A percentile compares a stretch with the other conserved stretches of the same genome.
These are phyloP conservation scores for Battus philenor DNA, from an alignment of 1,140 invertebrate species.

Conservation along the genomic window DNA sequence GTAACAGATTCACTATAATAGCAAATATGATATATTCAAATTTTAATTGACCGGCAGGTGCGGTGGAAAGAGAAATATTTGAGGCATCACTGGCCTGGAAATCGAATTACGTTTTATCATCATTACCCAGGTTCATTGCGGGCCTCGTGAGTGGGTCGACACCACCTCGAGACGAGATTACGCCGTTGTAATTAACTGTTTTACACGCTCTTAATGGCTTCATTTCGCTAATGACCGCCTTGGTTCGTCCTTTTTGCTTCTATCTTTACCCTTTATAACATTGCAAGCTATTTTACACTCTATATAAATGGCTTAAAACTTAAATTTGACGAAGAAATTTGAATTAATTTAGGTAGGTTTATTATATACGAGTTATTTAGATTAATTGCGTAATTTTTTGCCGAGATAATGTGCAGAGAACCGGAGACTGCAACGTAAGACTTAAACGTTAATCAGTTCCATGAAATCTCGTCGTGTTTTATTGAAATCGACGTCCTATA, in stretches of 20 bases:
- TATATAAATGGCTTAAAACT: not conserved
- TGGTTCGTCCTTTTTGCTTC: constrained; percentile 39
- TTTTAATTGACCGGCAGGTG: too few species aligned
- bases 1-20: too few species aligned
- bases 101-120: constrained; percentile 17
- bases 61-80: too few species aligned
- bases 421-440: constrained; percentile 2
- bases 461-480: constrained; percentile 10
- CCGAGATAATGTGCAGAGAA: constrained; percentile 4
- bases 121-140: constrained; percentile 10
- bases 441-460: constrained; percentile 7
- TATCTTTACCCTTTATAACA: constrained; percentile 23
- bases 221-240: constrained; percentile 63
- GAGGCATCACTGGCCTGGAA: not conserved
- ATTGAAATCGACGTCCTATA: constrained; percentile 13
- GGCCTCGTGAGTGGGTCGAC: constrained; percentile 11
- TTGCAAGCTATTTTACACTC: constrained; percentile 14
- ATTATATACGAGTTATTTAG: constrained; percentile 5
- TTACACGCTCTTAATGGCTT: constrained; percentile 69
- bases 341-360: constrained; percentile 7
- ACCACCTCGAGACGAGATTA: constrained; percentile 42
- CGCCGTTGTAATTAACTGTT: constrained; percentile 61
- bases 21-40: too few species aligned
- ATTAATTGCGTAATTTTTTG: constrained; percentile 5
- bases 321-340: not conserved